Percentiles rank a stretch among this genome's conserved stretches.
Evolutionary conservation across 2,113 vertebrate genomes (phyloP).

Genomic region (Rhinopomastus cyanomelas): DNA sequence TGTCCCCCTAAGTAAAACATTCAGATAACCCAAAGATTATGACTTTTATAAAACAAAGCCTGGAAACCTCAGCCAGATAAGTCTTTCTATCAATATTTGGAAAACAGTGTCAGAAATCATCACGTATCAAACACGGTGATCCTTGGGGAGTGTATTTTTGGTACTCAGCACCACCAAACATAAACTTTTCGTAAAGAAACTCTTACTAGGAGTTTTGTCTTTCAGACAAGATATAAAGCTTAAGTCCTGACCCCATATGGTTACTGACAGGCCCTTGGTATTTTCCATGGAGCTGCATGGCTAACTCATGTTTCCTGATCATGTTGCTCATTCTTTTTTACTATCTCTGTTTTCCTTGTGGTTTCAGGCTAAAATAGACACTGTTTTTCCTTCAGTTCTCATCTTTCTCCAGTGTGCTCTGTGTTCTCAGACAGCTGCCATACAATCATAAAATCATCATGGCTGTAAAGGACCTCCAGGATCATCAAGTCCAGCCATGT

Average conservation of each 20-base stretch:
- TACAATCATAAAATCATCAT: too few relatives aligned
- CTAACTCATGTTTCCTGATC: slow-evolving; percentile 22
- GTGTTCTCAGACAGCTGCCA: neutral
- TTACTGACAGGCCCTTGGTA: neutral
- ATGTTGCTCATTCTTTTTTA: slow-evolving; percentile 11
- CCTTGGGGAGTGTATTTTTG: neutral
- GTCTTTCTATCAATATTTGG: slow-evolving; percentile 23
- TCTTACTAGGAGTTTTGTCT: slow-evolving; percentile 1
- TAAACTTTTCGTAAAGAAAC: neutral
- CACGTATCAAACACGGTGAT: neutral
- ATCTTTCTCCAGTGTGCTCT: neutral
- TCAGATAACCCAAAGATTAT: slow-evolving; percentile 22
- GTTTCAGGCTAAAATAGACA: slow-evolving; percentile 10
- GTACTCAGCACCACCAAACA: neutral
- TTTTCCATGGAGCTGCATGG: slow-evolving; percentile 16
- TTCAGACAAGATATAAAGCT: slow-evolving; percentile 20
- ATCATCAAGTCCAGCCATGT: too few relatives aligned
- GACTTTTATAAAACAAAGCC: slow-evolving; percentile 18
- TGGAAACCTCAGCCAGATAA: slow-evolving; percentile 20
- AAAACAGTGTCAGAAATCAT: slow-evolving; percentile 34
- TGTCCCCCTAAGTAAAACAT: slow-evolving; percentile 50
- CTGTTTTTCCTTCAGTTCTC: neutral
- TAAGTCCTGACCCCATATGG: neutral
- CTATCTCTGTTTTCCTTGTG: slow-evolving; percentile 11
- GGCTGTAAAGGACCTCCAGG: too few relatives aligned